Evolutionary conservation across 2,888 invertebrate species (phyloP).

Genomic region (Platynereis dumerilii): DNA sequence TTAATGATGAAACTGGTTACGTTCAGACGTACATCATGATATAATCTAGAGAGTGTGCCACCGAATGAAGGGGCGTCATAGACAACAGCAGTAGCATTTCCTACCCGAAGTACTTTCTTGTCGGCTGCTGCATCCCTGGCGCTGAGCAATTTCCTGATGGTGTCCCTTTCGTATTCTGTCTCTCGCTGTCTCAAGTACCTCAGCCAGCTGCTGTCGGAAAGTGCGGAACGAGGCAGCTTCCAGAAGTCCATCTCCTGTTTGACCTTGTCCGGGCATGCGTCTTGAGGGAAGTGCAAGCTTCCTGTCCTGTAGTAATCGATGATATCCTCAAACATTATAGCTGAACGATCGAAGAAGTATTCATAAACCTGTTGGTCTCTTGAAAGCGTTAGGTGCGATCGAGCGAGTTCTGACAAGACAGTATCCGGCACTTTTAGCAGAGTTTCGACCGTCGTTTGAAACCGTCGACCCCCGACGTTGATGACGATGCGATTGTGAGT

Average conservation of each 20-base stretch:
- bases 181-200: not conserved
- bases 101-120: conserved; percentile 1
- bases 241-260: conserved; percentile 7
- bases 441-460: conserved; percentile 3
- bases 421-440: not conserved
- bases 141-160: not conserved
- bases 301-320: not conserved
- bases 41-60: too few species aligned
- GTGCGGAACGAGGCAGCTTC: not conserved
- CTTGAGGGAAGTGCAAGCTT: not conserved
- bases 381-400: not conserved
- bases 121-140: not conserved
- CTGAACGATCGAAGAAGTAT: conserved; percentile 5
- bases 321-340: conserved; percentile 3
- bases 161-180: not conserved
- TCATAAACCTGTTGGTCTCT: not conserved
- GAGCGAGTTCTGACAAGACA: not conserved
- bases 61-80: not conserved
- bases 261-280: not conserved
- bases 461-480: conserved; percentile 1
- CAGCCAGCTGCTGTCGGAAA: conserved; percentile 1
- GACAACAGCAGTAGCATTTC: conserved; percentile 4
- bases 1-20: too few species aligned
- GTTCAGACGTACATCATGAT: too few species aligned
- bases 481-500: not conserved